Evolutionary conservation across 2,113 vertebrate genomes (phyloP).

Genomic region (Urocolius indicus): DNA sequence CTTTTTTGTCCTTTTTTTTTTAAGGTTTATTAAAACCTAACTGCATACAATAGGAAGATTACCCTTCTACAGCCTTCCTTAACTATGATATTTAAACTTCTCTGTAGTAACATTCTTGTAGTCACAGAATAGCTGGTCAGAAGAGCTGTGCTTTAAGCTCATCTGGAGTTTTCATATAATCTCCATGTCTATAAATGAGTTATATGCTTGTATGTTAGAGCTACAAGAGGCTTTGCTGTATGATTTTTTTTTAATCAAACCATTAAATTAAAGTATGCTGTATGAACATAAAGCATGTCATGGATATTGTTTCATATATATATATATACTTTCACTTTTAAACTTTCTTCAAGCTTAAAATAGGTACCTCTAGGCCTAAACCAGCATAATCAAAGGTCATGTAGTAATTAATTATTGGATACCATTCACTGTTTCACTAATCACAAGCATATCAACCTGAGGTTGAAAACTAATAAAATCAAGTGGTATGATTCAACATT

Average conservation of each 20-base stretch:
- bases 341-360: neutral
- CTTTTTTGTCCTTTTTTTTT: neutral
- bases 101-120: neutral
- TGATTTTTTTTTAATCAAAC: neutral
- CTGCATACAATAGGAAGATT: neutral
- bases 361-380: slow-evolving; percentile 33
- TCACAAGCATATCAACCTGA: slow-evolving; percentile 61
- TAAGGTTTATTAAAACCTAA: neutral
- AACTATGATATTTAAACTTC: neutral
- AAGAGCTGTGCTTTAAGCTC: neutral
- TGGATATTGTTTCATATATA: neutral
- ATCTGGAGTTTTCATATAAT: neutral
- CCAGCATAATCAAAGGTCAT: slow-evolving; percentile 38
- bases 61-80: neutral
- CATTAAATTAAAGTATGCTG: neutral
- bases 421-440: slow-evolving; percentile 72
- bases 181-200: neutral
- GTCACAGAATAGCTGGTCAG: neutral
- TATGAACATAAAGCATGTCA: neutral
- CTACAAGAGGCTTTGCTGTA: neutral
- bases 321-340: neutral
- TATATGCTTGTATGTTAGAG: neutral
- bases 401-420: slow-evolving; percentile 63
- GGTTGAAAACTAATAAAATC: slow-evolving; percentile 51
- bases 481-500: slow-evolving; percentile 27